Evolutionary conservation across 2,797 vertebrate genomes (phyloP).

Genomic region (Sebastiscus tertius): DNA sequence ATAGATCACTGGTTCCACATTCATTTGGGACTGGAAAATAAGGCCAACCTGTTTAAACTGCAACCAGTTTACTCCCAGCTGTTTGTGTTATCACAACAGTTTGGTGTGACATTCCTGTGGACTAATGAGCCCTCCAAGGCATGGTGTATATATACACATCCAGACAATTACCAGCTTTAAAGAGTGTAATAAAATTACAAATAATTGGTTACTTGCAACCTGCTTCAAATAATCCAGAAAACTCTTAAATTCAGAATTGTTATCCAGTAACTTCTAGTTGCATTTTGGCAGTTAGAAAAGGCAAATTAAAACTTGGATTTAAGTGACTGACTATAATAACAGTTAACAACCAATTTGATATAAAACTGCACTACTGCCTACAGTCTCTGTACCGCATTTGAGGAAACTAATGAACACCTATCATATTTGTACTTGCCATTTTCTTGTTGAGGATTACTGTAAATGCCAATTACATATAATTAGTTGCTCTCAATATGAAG

Average conservation of each 20-base stretch:
- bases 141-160: constrained; percentile 11
- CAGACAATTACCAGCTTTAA: constrained; percentile 26
- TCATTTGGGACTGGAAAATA: constrained; percentile 44
- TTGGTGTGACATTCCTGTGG: constrained; percentile 27
- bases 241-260: constrained; percentile 6
- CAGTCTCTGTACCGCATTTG: neutral
- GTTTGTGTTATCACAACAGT: constrained; percentile 20
- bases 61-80: constrained; percentile 14
- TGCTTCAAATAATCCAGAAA: neutral
- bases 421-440: neutral
- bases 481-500: constrained; percentile 33
- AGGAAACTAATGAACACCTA: constrained; percentile 29
- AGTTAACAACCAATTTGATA: constrained; percentile 10
- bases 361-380: constrained; percentile 37
- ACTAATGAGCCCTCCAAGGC: constrained; percentile 40
- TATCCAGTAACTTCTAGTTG: constrained; percentile 15
- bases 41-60: constrained; percentile 33
- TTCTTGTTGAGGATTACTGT: constrained; percentile 9
- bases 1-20: constrained; percentile 22
- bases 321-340: constrained; percentile 28
- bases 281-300: constrained; percentile 58
- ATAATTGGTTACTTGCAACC: constrained; percentile 1
- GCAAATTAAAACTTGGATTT: constrained; percentile 39
- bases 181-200: constrained; percentile 11
- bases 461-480: constrained; percentile 39